A percentile compares a stretch with the other conserved stretches of the same genome.
phyloP scores from a whole-genome alignment of 2,888 invertebrate species.

The Leucophenga montana region DNA sequence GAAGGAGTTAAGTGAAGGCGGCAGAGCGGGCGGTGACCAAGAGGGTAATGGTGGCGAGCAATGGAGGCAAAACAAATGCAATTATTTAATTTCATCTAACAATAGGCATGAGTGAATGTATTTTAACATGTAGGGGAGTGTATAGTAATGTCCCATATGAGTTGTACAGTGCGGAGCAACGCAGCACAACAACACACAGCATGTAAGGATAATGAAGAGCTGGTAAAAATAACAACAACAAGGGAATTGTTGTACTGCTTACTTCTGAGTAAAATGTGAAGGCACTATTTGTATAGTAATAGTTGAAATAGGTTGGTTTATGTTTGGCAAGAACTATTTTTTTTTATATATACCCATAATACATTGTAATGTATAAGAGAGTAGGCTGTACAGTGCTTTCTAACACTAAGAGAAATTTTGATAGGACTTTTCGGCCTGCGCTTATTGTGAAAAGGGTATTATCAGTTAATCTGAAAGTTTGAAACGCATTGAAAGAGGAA shows the following conservation, averaged over 20 bases:
- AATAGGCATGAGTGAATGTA: slow-evolving; percentile 33
- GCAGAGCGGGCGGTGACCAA: too few relatives aligned
- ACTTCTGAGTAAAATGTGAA: too few relatives aligned
- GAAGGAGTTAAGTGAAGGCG: neutral
- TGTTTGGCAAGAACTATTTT: too few relatives aligned
- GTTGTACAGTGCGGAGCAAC: neutral
- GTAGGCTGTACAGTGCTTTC: too few relatives aligned
- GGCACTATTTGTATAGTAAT: neutral
- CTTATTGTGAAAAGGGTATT: too few relatives aligned
- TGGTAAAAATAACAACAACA: neutral
- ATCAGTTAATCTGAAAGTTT: too few relatives aligned
- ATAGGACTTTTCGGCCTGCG: too few relatives aligned
- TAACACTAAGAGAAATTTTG: too few relatives aligned
- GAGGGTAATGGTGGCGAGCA: slow-evolving; percentile 31
- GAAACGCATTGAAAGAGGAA: too few relatives aligned
- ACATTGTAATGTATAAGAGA: too few relatives aligned
- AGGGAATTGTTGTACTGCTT: neutral
- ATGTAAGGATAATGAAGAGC: neutral
- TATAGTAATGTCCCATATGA: slow-evolving; percentile 14
- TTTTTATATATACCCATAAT: too few relatives aligned
- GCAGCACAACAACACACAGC: neutral
- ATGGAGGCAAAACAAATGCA: slow-evolving; percentile 54
- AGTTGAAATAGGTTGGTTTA: too few relatives aligned
- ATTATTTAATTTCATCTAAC: slow-evolving; percentile 56
- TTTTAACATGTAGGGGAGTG: neutral